Conservation (phyloP, 1,140 invertebrate genomes). For the Octopus sinensis region DNA sequence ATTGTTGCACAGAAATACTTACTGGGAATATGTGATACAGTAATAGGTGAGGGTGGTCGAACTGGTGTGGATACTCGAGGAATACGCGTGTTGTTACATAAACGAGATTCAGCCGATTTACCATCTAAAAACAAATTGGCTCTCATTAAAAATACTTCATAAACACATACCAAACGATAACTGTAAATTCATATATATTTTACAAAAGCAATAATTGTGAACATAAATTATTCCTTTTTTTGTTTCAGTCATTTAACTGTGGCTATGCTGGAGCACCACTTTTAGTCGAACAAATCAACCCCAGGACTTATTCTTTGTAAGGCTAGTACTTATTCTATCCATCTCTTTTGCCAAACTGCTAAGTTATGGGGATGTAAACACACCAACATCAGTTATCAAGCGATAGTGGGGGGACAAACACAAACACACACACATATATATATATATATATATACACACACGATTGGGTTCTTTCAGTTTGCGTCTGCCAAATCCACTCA, state of each 20-base stretch:
- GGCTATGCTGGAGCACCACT: not conserved
- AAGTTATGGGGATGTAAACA: too few relatives aligned
- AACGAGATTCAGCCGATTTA: not conserved
- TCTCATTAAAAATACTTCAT: not conserved
- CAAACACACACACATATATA: too few relatives aligned
- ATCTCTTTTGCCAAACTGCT: too few relatives aligned
- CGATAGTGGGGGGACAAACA: too few relatives aligned
- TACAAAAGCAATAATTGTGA: not conserved
- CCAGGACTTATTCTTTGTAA: not conserved
- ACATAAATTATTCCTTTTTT: not conserved
- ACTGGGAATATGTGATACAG: not conserved
- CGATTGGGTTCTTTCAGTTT: too few relatives aligned
- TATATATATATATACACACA: too few relatives aligned
- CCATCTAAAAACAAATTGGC: not conserved
- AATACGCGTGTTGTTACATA: conserved; percentile 4
- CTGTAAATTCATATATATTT: not conserved
- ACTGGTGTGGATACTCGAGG: not conserved
- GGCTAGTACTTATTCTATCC: too few relatives aligned
- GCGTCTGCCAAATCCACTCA: too few relatives aligned
- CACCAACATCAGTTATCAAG: too few relatives aligned
- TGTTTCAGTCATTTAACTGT: not conserved
- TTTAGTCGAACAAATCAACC: not conserved
- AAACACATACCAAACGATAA: not conserved
- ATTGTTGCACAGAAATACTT: not conserved
- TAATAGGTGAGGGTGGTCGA: not conserved